Base-by-base conservation (phyloP, 2,113 vertebrate genomes). In the Pelecanoides urinatrix region DNA sequence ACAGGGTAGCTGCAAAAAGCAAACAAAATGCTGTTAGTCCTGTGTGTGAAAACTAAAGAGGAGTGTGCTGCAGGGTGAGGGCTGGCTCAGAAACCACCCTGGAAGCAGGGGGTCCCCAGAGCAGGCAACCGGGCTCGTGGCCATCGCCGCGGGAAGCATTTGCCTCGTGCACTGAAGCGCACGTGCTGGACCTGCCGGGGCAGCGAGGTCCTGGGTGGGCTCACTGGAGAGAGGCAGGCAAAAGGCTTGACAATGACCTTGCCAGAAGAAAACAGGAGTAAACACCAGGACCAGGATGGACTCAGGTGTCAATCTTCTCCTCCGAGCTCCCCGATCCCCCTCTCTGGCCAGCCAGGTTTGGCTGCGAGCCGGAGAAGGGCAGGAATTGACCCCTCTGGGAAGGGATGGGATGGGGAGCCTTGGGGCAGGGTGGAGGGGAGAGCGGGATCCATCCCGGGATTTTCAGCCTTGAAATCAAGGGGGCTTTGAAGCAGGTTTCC, bases 31-130 rank as follows among this genome's bases (percentile, higher is more conserved):
- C 38, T 19, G 13, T 16, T 16, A 29, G 36, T 25, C 36, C 6
- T 36, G 22, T 2, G 10, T 5, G 19, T 18, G n/a, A 55, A 29
- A 89, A 40, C 27, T 13, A 1, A 7, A 32, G 68, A 50, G 53
- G 19, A 6, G 29, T 1, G 10, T 0, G 8, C 36, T 23, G 66
- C 42, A 30, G 22, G 7, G n/a, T 1, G 10, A 17, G 38, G 47
- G n/a, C 20, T 55, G 79, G 30, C 65, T 59, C 74, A 70, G 53
- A 45, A 29, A 4, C 4, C 27, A 7, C 42, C 44, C 38, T 29
- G 47, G 18, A 70, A 73, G 30, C 38, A 3, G 45, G 19, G 17
- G 63, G 29, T 23, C 49, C 30, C 47, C n/a, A 5, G 34, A 13
- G 40, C 44, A 59, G 50, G 26, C 8, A 26, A 13, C 70, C 34